These are phyloP conservation scores for Lithosia quadra DNA, from an alignment of 2,888 invertebrate species.

Conservation along the genomic window DNA sequence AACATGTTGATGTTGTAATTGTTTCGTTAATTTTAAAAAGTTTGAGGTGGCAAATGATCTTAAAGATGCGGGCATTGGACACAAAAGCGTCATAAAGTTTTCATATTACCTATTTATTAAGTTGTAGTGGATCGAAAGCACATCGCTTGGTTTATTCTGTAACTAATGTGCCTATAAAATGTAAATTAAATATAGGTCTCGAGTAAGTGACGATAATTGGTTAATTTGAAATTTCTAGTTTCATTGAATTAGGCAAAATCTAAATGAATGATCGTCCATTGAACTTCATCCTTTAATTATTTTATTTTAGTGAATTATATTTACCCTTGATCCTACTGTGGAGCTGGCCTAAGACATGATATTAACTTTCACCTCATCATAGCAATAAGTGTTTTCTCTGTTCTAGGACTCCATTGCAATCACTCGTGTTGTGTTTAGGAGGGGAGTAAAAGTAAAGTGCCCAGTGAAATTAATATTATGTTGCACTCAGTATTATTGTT, in stretches of 20 bases:
- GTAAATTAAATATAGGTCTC: slow-evolving; percentile 84
- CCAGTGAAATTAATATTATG: slow-evolving; percentile 82
- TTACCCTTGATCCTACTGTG: slow-evolving; percentile 63
- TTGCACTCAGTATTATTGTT: slow-evolving; percentile 83
- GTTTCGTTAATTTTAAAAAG: slow-evolving; percentile 72
- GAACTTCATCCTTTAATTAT: slow-evolving; percentile 58
- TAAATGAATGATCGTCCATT: slow-evolving; percentile 63
- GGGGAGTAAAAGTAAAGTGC: slow-evolving; percentile 57
- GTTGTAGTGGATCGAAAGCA: slow-evolving; percentile 84
- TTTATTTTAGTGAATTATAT: slow-evolving; percentile 60
- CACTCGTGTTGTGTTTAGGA: slow-evolving; percentile 60
- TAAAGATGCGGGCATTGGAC: slow-evolving; percentile 82
- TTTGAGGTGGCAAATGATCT: slow-evolving; percentile 75
- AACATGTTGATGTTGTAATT: slow-evolving; percentile 76
- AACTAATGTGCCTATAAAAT: slow-evolving; percentile 86
- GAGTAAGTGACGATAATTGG: slow-evolving; percentile 80
- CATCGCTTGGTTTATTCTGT: slow-evolving; percentile 83
- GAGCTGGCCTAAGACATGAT: slow-evolving; percentile 78
- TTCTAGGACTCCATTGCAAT: slow-evolving; percentile 71
- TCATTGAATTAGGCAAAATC: slow-evolving; percentile 65
- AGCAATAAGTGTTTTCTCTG: slow-evolving; percentile 70
- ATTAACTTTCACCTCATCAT: slow-evolving; percentile 67
- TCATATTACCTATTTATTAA: slow-evolving; percentile 74
- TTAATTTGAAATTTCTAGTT: slow-evolving; percentile 76
- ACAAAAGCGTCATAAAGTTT: slow-evolving; percentile 71